phyloP scores from a whole-genome alignment of 2,113 vertebrate species.

The Hyla sarda region DNA sequence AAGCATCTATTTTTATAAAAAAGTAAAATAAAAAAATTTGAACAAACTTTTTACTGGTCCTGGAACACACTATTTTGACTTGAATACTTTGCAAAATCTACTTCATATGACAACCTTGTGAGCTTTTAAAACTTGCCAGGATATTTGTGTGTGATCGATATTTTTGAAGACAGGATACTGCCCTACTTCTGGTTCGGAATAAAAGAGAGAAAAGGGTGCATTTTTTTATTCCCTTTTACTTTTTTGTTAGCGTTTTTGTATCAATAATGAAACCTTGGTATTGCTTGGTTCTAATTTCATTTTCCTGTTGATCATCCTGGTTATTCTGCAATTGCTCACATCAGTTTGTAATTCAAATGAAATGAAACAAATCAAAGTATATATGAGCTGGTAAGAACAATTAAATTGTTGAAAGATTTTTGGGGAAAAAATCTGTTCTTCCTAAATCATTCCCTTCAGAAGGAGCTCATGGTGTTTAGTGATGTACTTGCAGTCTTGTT shows the following conservation, averaged over 20 bases:
- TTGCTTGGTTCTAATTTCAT: constrained; percentile 7
- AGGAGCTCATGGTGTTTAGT: constrained; percentile 92
- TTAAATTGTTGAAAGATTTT: constrained; percentile 76
- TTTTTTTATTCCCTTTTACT: constrained; percentile 10
- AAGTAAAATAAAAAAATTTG: constrained; percentile 89
- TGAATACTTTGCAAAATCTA: constrained; percentile 99
- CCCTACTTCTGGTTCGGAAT: constrained; percentile 79
- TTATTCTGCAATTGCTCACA: constrained; percentile 82
- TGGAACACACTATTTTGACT: constrained; percentile 99
- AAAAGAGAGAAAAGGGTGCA: constrained; percentile 86
- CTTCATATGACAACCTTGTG: constrained; percentile 99
- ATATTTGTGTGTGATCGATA: constrained; percentile 78
- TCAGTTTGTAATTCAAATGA: constrained; percentile 84
- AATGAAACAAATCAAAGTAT: constrained; percentile 67
- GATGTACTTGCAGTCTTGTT: constrained; percentile 93
- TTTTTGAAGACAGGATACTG: constrained; percentile 39
- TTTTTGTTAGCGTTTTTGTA: constrained; percentile 84
- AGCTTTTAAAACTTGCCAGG: constrained; percentile 98
- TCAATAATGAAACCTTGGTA: constrained; percentile 81
- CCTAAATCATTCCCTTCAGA: constrained; percentile 93
- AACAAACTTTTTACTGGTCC: constrained; percentile 99
- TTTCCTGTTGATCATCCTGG: constrained; percentile 79
- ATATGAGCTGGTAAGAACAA: constrained; percentile 79
- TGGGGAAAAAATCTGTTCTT: constrained; percentile 93
- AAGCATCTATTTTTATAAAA: constrained; percentile 99